Conservation (phyloP, 2,888 invertebrate genomes). For the Macrophya annulata region DNA sequence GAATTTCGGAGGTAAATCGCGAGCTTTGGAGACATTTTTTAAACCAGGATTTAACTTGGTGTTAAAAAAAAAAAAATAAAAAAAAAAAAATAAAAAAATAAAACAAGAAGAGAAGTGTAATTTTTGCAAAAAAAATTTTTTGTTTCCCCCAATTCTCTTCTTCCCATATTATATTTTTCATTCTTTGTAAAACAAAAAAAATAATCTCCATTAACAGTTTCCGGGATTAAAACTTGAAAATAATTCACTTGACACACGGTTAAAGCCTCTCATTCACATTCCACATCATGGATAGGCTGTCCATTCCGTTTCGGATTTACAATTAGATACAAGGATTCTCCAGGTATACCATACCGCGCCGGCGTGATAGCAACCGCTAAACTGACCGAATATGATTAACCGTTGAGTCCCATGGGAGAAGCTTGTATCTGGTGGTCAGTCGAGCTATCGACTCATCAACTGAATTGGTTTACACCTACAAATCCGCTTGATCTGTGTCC, state of each 20-base stretch:
- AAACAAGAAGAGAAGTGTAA: too few relatives aligned
- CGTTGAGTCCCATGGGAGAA: slow-evolving; percentile 34
- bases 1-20: not conserved
- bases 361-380: slow-evolving; percentile 51
- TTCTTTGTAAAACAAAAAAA: not conserved
- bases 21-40: not conserved
- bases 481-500: slow-evolving; percentile 9
- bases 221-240: not conserved
- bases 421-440: slow-evolving; percentile 30
- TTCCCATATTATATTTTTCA: not conserved
- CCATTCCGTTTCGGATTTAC: not conserved
- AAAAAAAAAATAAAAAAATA: too few relatives aligned
- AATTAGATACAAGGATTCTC: slow-evolving; percentile 33
- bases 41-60: not conserved
- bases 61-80: too few relatives aligned
- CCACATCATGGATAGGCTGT: not conserved
- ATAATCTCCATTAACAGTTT: not conserved
- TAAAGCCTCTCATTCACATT: not conserved
- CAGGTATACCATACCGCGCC: not conserved
- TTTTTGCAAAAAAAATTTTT: not conserved
- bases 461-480: slow-evolving; percentile 46
- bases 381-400: slow-evolving; percentile 57
- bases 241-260: not conserved
- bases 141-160: not conserved
- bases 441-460: slow-evolving; percentile 32